phyloP scores from a whole-genome alignment of 2,113 vertebrate species.

The Perognathus longimembris region DNA sequence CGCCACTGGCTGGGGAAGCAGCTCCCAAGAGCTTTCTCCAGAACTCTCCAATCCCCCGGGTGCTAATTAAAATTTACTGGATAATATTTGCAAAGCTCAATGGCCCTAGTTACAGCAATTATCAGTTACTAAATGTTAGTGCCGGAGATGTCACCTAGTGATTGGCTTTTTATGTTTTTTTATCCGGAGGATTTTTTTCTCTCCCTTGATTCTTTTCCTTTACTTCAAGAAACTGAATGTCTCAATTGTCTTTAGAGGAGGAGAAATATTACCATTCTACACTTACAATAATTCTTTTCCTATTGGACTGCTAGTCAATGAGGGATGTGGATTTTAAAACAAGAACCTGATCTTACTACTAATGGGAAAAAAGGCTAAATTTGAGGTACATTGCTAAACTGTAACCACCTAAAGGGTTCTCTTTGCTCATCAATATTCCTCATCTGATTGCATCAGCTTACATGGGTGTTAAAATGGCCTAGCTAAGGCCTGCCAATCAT shows the following conservation, averaged over 20 bases:
- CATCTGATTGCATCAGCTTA: background rate
- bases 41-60: constrained; percentile 86
- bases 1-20: constrained; percentile 78
- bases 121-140: constrained; percentile 89
- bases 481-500: background rate
- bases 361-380: background rate
- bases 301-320: background rate
- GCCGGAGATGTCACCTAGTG: constrained; percentile 82
- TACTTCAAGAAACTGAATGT: constrained; percentile 74
- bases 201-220: constrained; percentile 25
- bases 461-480: background rate
- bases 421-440: background rate
- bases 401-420: background rate
- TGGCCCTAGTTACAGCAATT: constrained; percentile 89
- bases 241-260: constrained; percentile 71
- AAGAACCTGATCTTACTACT: background rate
- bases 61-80: constrained; percentile 92
- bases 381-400: background rate
- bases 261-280: constrained; percentile 51
- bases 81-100: constrained; percentile 89
- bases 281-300: constrained; percentile 74
- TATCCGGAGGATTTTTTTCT: constrained; percentile 54
- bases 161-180: constrained; percentile 76
- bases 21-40: constrained; percentile 84
- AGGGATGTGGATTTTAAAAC: constrained; percentile 30